Conservation (phyloP, 2,797 vertebrate genomes). For the Australoheros facetus region DNA sequence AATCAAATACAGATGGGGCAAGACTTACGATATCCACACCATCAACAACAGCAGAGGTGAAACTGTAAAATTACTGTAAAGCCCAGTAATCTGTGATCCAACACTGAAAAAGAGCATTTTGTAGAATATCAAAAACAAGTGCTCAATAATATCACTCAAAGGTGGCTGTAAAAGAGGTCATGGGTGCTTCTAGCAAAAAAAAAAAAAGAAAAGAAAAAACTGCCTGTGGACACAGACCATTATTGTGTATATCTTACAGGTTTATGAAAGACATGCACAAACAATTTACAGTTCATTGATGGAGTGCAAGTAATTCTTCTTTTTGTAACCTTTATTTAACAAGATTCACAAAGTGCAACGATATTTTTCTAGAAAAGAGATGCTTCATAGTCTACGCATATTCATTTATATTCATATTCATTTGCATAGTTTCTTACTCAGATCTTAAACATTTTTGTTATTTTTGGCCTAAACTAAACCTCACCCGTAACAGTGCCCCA, state of each 20-base stretch:
- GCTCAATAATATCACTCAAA: neutral
- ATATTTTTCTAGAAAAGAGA: neutral
- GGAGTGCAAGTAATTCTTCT: neutral
- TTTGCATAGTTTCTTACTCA: neutral
- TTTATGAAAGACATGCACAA: neutral
- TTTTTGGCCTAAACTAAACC: conserved; percentile 1
- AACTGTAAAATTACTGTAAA: neutral
- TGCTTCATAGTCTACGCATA: neutral
- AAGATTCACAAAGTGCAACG: neutral
- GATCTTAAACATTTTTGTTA: neutral
- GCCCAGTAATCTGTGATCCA: neutral
- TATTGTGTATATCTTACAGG: neutral
- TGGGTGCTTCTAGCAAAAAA: neutral
- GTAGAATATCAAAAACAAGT: neutral
- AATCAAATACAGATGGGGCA: neutral
- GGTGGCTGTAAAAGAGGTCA: neutral
- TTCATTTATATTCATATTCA: neutral
- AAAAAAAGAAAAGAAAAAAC: neutral
- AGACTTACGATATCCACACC: neutral
- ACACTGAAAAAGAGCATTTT: neutral
- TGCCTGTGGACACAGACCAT: neutral
- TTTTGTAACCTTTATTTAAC: neutral
- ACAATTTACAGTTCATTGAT: neutral
- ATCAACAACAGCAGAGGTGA: neutral
- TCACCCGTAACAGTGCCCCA: neutral